Evolutionary conservation across 2,797 vertebrate species (phyloP), one percentile per base, ranked within the genome.

Genomic region (Poeciliopsis infans): DNA sequence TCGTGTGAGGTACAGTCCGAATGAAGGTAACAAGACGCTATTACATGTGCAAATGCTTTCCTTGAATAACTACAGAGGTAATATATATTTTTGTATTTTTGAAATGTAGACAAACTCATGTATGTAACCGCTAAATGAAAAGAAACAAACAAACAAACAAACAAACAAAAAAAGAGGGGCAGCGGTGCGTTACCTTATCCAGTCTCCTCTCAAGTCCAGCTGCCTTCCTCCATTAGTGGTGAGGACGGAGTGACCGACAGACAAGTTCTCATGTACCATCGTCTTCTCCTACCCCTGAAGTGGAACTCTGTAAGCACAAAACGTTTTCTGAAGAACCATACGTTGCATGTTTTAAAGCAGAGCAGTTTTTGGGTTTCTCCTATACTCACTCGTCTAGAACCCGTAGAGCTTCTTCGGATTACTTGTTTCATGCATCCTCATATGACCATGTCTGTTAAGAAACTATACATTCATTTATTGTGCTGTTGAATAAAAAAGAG

Each of bases 11-110:
- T 95, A 95, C 93, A 92, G 89, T 94, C 91, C 92, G 91, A 88
- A 92, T 95, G 94, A 94, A 94, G 93, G 88, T 93, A 92, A 94
- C 92, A 78, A 61, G 90, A 94, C 90, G 87, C 88, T 90, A 92
- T 90, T 89, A 91, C 85, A 85, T 91, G 93, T 94, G 93, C 89
- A 93, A 92, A 94, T 88, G 89, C 89, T 94, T 93, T 93, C 89
- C 86, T 94, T 94, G 88, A 95, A 93, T 93, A 93, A 94, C 90
- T 92, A 95, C 93, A 95, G 94, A 95, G 94, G 93, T 95, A 95
- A 95, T 95, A 95, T 94, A 94, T 95, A 95, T 95, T 95, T 95
- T 95, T 95, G 90, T 95, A 95, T 93, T 94, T 93, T 93, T 93
- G 91, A 93, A 94, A 93, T 91, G 87, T 94, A 92, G 87, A 86